Conservation (phyloP, 2,888 invertebrate genomes). For the Anthrax anthrax region DNA sequence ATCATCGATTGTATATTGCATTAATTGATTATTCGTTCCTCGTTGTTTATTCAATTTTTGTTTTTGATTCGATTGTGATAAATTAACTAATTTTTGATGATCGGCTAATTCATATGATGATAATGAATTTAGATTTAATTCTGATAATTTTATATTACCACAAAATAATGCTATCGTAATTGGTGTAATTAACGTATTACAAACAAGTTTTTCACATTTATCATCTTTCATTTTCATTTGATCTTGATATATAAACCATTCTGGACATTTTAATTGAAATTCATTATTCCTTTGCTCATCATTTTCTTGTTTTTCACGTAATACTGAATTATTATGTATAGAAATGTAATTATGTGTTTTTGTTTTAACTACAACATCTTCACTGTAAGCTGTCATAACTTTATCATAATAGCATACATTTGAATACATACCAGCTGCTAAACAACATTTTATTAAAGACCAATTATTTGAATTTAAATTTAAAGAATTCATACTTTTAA, state of each 20-base stretch:
- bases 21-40: too few species aligned
- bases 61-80: not conserved
- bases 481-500: slow-evolving; percentile 54
- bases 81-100: slow-evolving; percentile 4
- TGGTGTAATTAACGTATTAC: slow-evolving; percentile 66
- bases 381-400: too few species aligned
- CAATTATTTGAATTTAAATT: slow-evolving; percentile 80
- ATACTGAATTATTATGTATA: slow-evolving; percentile 44
- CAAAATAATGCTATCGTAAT: slow-evolving; percentile 59
- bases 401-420: slow-evolving; percentile 58
- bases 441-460: slow-evolving; percentile 81
- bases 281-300: slow-evolving; percentile 49
- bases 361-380: slow-evolving; percentile 48
- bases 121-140: not conserved
- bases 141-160: slow-evolving; percentile 12
- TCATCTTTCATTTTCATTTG: slow-evolving; percentile 47
- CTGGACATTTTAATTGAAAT: slow-evolving; percentile 29
- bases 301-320: slow-evolving; percentile 10
- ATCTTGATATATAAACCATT: slow-evolving; percentile 79
- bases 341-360: slow-evolving; percentile 38
- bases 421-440: slow-evolving; percentile 81
- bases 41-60: too few species aligned
- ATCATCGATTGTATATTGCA: slow-evolving; percentile 47
- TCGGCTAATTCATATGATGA: not conserved
- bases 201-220: slow-evolving; percentile 52